Evolutionary conservation across 1,140 invertebrate species (phyloP).

Genomic region (Hycleus phaleratus): DNA sequence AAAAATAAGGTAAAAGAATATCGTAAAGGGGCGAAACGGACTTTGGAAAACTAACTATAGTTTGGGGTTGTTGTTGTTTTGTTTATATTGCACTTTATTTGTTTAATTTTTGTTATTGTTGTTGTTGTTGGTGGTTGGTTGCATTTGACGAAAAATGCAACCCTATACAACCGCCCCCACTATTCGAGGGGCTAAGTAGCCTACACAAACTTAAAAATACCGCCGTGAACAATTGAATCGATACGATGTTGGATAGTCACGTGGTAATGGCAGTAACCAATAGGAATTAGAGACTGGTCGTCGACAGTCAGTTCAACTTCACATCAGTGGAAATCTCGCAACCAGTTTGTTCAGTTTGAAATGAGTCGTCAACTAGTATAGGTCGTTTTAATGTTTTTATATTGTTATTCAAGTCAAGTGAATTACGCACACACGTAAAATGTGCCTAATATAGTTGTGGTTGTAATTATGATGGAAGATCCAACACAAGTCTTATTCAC

Average conservation of each 20-base stretch:
- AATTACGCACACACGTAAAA: too few relatives aligned
- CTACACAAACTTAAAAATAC: slow-evolving; percentile 65
- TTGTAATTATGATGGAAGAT: slow-evolving; percentile 38
- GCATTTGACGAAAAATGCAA: slow-evolving; percentile 4
- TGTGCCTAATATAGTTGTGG: slow-evolving; percentile 9
- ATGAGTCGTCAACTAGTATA: slow-evolving; percentile 29
- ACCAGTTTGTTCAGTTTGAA: slow-evolving; percentile 30
- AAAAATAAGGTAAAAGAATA: too few relatives aligned
- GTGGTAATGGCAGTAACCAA: slow-evolving; percentile 48
- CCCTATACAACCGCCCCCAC: slow-evolving; percentile 14
- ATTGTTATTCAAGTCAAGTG: not conserved
- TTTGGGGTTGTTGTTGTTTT: too few relatives aligned
- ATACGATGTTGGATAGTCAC: slow-evolving; percentile 55
- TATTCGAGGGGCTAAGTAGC: slow-evolving; percentile 36
- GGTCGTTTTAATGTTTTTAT: too few relatives aligned
- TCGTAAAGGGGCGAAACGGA: too few relatives aligned
- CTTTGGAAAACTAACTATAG: too few relatives aligned
- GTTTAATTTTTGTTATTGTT: not conserved
- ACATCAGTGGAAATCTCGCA: slow-evolving; percentile 14
- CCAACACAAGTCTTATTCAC: slow-evolving; percentile 38
- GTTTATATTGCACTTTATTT: not conserved
- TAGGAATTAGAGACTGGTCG: slow-evolving; percentile 21
- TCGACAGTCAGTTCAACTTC: too few relatives aligned
- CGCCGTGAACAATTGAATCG: slow-evolving; percentile 65
- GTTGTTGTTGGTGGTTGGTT: not conserved